Percentiles rank a stretch among this genome's conserved stretches.
Evolutionary conservation across 53 echinoderm and acorn worm species (phyloP).

Genomic region (Luidia sarsii): DNA sequence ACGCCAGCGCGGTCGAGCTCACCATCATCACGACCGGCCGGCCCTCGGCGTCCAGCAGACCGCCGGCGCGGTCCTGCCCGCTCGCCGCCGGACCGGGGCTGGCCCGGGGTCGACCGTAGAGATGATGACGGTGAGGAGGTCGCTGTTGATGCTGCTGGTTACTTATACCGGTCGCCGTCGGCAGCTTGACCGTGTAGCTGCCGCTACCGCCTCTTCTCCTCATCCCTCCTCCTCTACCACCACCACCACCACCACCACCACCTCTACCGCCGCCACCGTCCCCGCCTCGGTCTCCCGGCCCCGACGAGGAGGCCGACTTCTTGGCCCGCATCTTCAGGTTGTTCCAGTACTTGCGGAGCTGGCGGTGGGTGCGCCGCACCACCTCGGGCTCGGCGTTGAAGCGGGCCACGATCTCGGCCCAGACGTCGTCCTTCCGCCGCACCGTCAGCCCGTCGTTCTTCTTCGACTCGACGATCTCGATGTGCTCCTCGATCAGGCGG

Average conservation of each 20-base stretch:
- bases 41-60: no score
- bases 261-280: no score
- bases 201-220: slow-evolving; percentile 6
- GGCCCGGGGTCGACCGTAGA: no score
- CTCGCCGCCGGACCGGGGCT: background rate
- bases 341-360: slow-evolving; percentile 49
- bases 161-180: no score
- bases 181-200: background rate
- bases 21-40: no score
- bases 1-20: no score
- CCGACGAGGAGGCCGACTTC: slow-evolving; percentile 20
- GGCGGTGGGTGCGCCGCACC: slow-evolving; percentile 26
- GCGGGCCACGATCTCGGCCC: slow-evolving; percentile 31
- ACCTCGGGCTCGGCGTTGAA: slow-evolving; percentile 38
- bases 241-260: no score
- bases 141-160: no score
- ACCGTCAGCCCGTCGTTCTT: slow-evolving; percentile 35
- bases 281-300: no score
- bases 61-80: background rate
- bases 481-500: slow-evolving; percentile 36
- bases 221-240: no score
- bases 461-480: slow-evolving; percentile 53
- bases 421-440: slow-evolving; percentile 24
- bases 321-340: slow-evolving; percentile 55
- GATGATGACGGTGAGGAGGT: no score